These are phyloP conservation scores for Cinara cedri DNA, from an alignment of 2,888 invertebrate genomes.

Conservation along the genomic window DNA sequence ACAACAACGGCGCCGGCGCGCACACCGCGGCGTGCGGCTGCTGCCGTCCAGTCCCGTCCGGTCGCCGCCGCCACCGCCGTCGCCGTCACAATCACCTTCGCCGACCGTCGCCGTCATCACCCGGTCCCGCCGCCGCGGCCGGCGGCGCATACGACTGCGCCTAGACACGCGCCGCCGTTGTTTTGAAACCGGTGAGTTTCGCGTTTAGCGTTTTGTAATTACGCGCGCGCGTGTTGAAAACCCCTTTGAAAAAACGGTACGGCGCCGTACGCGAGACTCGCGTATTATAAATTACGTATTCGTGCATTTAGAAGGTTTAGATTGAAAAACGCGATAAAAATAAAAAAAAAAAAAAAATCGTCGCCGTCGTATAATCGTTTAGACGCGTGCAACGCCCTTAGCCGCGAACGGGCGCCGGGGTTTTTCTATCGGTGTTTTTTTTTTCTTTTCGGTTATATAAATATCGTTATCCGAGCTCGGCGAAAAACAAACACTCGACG, in stretches of 20 bases:
- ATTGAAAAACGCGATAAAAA: no score
- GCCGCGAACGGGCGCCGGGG: not conserved
- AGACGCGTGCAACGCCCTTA: not conserved
- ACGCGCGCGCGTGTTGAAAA: no score
- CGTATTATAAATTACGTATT: conserved; percentile 8
- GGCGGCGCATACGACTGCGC: not conserved
- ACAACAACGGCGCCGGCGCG: not conserved
- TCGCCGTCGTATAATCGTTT: conserved; percentile 2
- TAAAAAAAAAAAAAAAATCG: conserved; percentile 18
- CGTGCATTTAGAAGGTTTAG: not conserved
- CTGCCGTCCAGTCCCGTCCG: not conserved
- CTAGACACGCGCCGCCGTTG: not conserved
- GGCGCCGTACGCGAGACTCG: not conserved
- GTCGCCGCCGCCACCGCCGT: not conserved
- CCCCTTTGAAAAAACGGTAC: not conserved
- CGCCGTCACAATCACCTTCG: not conserved
- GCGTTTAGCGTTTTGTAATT: not conserved
- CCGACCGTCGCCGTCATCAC: not conserved
- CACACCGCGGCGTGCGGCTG: not conserved
- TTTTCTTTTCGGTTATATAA: not conserved
- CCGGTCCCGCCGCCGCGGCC: not conserved
- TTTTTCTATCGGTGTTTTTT: not conserved
- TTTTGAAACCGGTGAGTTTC: not conserved
- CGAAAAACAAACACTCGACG: conserved; percentile 19
- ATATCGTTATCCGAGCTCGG: conserved; percentile 18